Evolutionary conservation across 2,888 invertebrate species (phyloP).

Genomic region (Oasisia sp.): DNA sequence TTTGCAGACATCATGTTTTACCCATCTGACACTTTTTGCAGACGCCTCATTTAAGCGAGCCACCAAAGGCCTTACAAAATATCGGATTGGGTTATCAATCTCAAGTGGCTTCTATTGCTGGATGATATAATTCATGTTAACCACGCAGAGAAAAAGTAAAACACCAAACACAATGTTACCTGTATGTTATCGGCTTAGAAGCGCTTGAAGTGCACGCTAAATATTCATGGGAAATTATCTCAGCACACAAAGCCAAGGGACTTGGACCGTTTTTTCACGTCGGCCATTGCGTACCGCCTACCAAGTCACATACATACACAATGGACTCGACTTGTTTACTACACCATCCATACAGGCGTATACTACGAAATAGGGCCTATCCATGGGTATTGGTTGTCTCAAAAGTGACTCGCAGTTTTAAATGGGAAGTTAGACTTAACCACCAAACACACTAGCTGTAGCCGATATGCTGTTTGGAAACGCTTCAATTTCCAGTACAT

Average conservation of each 20-base stretch:
- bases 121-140: no score
- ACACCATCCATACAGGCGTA: background rate
- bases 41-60: no score
- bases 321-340: background rate
- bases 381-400: no score
- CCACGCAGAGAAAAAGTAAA: no score
- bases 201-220: constrained; percentile 12
- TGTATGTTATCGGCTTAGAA: constrained; percentile 8
- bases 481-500: no score
- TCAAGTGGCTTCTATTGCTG: background rate
- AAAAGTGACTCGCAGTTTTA: no score
- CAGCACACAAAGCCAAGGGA: background rate
- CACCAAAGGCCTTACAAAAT: background rate
- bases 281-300: background rate
- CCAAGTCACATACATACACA: background rate
- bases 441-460: no score
- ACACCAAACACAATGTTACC: background rate
- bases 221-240: background rate
- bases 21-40: no score
- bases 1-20: no score
- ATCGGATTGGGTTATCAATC: background rate
- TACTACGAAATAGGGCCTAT: no score
- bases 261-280: background rate
- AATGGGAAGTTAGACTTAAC: no score
- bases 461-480: no score